Base-by-base conservation (phyloP, 37 sponge, comb jelly and placozoan species). In the Halisarca cf. caerulea region DNA sequence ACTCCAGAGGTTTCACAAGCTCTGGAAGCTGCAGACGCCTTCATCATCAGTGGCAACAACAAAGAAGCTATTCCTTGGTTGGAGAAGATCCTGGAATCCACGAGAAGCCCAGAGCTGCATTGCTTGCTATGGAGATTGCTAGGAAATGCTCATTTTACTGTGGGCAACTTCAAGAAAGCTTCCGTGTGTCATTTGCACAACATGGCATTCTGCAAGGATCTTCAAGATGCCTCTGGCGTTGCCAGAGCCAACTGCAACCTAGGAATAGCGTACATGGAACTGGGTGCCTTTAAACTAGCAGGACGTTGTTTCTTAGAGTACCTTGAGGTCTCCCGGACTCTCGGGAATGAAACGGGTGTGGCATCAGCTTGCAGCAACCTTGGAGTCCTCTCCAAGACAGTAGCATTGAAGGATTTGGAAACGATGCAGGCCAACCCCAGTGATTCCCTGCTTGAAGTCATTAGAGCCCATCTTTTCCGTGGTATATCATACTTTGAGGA, bases 271-370 rank as follows among this genome's bases (percentile, higher is more conserved):
- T 84, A 88, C 74, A 88, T 79, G 82, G 62, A 86, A 55, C 73
- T 85, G 61, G 90, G 90, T 18, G 75, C 79, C n/a, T 82, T 72
- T 60, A 92, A 86, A 34, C 78, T 89, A 24, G 90, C 90, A 23
- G 93, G 85, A 21, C 32, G 88, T 43, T 89, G 90, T 78, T 93
- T 92, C 51, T 34, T 93, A 2, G 83, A 93, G 60, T 90, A 93
- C 74, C 83, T 93, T 73, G 90, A 93, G 36, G 83, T 77, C 21
- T 86, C 80, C 24, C 55, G 75, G 38, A 58, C 72, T 20, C 69
- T 85, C 0, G 54, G 69, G 28, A 82, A 93, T 60, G 80, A 87
- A 27, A 83, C 68, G 59, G 85, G 90, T 1, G 38, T 86, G 20
- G 72, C 90, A 1, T 66, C 64, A 8, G 93, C 93, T 30, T 87